Conservation (phyloP, 2,797 vertebrate genomes). For the Sebastes minor region DNA sequence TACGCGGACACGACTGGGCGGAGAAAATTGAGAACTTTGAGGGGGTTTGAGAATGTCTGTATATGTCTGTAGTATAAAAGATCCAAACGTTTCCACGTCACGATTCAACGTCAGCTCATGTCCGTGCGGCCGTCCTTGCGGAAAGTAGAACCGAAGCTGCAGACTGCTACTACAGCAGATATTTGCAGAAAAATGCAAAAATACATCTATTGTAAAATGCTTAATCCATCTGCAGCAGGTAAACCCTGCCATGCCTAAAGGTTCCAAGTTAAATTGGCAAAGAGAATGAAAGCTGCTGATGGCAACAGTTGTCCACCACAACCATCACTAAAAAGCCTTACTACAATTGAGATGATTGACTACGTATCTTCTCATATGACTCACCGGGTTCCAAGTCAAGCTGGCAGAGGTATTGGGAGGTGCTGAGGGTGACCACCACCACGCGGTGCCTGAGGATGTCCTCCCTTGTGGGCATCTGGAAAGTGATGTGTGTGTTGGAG, state of each 20-base stretch:
- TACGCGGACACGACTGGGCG: neutral
- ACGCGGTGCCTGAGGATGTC: constrained; percentile 95
- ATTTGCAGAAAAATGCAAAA: neutral
- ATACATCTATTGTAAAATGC: neutral
- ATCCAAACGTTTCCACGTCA: neutral
- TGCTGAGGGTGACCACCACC: constrained; percentile 97
- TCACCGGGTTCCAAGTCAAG: constrained; percentile 96
- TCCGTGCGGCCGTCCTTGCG: no score
- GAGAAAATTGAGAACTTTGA: neutral
- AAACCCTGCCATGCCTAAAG: neutral
- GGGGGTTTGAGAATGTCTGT: fast-evolving
- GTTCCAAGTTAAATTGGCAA: neutral
- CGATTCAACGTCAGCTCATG: neutral
- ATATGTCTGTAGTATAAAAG: neutral
- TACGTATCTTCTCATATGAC: constrained; percentile 5
- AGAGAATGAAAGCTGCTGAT: neutral
- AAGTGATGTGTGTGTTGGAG: constrained; percentile 94
- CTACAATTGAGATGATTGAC: neutral
- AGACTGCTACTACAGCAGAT: neutral
- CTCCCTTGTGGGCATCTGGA: constrained; percentile 98
- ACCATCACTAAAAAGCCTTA: neutral
- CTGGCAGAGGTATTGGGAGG: constrained; percentile 98
- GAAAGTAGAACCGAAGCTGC: no score
- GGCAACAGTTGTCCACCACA: neutral
- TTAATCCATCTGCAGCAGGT: neutral